Conservation (phyloP, 1,140 invertebrate species). For the Euwallacea fornicatus region DNA sequence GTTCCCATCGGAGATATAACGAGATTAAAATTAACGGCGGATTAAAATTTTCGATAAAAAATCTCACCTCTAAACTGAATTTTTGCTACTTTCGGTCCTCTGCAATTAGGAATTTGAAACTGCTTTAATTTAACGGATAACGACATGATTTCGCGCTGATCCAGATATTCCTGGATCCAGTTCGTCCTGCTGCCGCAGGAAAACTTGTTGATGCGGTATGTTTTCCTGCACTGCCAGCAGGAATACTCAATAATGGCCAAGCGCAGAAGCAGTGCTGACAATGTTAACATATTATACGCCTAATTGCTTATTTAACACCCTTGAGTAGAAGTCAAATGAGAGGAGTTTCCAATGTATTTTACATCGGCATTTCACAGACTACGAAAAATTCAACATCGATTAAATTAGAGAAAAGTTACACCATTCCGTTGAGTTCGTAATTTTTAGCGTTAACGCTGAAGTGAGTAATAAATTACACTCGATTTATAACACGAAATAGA, state of each 20-base stretch:
- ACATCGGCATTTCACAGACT: too few species aligned
- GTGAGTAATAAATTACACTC: too few species aligned
- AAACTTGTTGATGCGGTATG: constrained; percentile 37
- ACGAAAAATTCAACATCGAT: too few species aligned
- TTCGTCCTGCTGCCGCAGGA: constrained; percentile 22
- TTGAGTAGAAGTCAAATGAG: too few species aligned
- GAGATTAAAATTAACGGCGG: not conserved
- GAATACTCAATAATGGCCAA: constrained; percentile 1
- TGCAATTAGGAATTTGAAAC: constrained; percentile 65
- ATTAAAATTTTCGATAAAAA: not conserved
- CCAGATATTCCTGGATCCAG: constrained; percentile 1
- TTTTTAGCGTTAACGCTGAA: too few species aligned
- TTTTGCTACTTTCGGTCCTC: constrained; percentile 64
- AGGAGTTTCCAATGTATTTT: too few species aligned
- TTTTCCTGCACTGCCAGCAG: constrained; percentile 25
- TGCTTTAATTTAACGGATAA: constrained; percentile 64
- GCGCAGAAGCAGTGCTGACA: constrained; percentile 11
- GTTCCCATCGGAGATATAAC: not conserved
- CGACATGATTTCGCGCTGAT: constrained; percentile 57
- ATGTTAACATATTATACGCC: too few species aligned
- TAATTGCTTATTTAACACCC: too few species aligned
- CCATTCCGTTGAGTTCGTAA: too few species aligned
- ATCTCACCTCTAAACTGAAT: constrained; percentile 68
- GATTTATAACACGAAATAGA: too few species aligned
- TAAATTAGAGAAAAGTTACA: too few species aligned